Percentiles rank a stretch among this genome's conserved stretches.
These are phyloP conservation scores for Prionace glauca DNA, from an alignment of 2,797 vertebrate genomes.

Conservation along the genomic window DNA sequence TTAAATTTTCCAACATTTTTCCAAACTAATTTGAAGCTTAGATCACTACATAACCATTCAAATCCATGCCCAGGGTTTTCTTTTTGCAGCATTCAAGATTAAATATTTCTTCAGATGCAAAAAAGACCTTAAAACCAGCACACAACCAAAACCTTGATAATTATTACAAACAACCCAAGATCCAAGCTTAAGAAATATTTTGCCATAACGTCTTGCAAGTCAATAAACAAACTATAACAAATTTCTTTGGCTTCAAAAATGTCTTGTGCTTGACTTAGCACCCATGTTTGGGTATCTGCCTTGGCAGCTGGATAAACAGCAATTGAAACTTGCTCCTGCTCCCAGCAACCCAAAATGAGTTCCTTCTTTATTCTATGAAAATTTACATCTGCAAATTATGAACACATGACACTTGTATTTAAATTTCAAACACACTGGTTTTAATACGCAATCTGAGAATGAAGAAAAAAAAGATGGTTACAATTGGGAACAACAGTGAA, in stretches of 20 bases:
- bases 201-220: not conserved
- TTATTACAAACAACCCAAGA: not conserved
- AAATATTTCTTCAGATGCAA: not conserved
- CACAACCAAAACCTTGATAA: not conserved
- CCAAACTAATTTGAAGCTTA: too few species aligned
- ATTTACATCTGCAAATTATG: not conserved
- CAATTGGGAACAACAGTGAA: too few species aligned
- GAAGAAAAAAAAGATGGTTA: too few species aligned
- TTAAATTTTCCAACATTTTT: not conserved
- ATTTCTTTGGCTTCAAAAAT: not conserved
- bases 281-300: too few species aligned
- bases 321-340: not conserved
- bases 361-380: not conserved
- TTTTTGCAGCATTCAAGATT: too few species aligned
- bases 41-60: too few species aligned
- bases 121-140: not conserved
- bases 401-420: not conserved
- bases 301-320: not conserved
- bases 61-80: too few species aligned
- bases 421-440: not conserved
- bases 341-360: not conserved
- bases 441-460: too few species aligned
- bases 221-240: not conserved
- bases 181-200: not conserved
- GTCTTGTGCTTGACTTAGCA: not conserved